A percentile compares a stretch with the other conserved stretches of the same genome.
phyloP scores from a whole-genome alignment of 2,888 invertebrate genomes.

The Trissonchulus latispiculum region DNA sequence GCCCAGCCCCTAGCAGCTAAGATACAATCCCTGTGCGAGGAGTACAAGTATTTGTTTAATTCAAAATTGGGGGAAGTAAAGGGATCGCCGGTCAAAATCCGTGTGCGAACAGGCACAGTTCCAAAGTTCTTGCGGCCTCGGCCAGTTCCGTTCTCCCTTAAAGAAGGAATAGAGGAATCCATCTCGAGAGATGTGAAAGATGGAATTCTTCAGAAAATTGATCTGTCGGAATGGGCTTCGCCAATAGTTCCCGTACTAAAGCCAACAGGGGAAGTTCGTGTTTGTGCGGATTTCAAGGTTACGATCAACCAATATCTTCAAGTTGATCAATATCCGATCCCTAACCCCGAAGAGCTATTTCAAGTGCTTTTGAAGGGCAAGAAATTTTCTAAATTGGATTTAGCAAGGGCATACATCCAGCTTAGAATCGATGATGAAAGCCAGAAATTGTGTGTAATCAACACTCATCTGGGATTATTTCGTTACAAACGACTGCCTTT shows the following conservation, averaged over 20 bases:
- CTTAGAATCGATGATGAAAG: not conserved
- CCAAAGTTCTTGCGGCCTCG: not conserved
- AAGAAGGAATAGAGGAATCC: not conserved
- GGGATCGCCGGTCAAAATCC: not conserved
- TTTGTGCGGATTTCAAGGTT: not conserved
- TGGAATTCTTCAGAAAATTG: too few relatives aligned
- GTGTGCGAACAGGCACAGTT: not conserved
- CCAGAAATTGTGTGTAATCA: not conserved
- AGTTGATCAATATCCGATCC: too few relatives aligned
- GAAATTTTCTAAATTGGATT: too few relatives aligned
- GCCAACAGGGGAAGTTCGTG: not conserved
- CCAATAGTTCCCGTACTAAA: not conserved
- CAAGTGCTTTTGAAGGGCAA: not conserved
- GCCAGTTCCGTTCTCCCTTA: not conserved
- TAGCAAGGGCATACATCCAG: too few relatives aligned
- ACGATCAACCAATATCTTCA: not conserved
- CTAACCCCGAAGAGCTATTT: too few relatives aligned
- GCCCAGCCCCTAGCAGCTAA: not conserved
- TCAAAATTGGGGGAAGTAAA: not conserved
- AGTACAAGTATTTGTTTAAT: not conserved
- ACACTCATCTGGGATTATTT: not conserved
- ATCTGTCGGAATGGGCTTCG: not conserved
- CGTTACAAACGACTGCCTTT: slow-evolving; percentile 4
- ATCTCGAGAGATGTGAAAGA: not conserved
- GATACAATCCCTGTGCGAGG: too few relatives aligned